Base-by-base conservation (phyloP, 1,140 invertebrate genomes). In the Diachasma alloeum region DNA sequence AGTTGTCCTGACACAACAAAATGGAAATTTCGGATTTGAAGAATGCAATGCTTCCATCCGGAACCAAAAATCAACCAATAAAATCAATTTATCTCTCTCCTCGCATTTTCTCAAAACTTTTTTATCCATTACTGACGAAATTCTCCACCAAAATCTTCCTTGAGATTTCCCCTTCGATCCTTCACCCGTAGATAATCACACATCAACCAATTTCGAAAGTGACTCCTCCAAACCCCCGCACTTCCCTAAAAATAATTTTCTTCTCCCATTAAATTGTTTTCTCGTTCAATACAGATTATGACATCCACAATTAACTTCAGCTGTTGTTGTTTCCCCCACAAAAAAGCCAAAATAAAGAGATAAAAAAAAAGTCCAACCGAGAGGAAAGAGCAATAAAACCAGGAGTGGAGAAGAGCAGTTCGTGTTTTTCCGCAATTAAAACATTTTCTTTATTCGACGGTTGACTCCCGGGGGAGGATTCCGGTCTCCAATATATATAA, bases 341-440 rank as follows among this genome's bases (percentile, higher is more conserved):
- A 46, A 24, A 69, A 69, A 42, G 37, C 11, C 2, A 26, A 48
- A 71, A 46, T 13, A 26, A 48, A 22, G 39, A 13, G 19, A 72
- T 53, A 37, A 73, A 73, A 73, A 73, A 73, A 63, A 66, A 39
- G 37, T 24, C 11, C n/a, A 63, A 59, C 31, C 48, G n/a, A 56
- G 48, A 63, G 48, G 11, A 63, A 63, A 26, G 59, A 63, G 59
- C 59, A 63, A 22, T 56, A 56, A 56, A 56, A 15, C 31, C 2
- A 17, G 48, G 17, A 53, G 48, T 22, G 13, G 59, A 48, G 22
- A 66, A 42, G 11, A 56, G 24, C 22, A 24, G 31, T 39, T 53
- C 22, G 73, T 72, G 72, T 78, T 78, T 78, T 78, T 69, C 68
- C 59, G 56, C 77, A 78, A 78, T 78, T 78, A 78, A 78, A 78